These are phyloP conservation scores for Limanda limanda DNA, from an alignment of 2,113 vertebrate species.

Conservation along the genomic window DNA sequence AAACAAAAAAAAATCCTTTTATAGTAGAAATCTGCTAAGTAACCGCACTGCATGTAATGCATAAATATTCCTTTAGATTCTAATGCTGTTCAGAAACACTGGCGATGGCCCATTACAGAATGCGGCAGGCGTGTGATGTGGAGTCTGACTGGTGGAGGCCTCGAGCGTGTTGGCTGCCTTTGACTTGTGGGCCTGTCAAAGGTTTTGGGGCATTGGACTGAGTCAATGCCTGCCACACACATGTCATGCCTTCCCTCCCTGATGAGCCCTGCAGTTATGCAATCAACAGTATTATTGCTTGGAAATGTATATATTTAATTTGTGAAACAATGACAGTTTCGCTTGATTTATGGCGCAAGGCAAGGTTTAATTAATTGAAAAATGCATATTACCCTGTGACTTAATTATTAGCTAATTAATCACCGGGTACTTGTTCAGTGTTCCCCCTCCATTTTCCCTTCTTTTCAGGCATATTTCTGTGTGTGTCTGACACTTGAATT, in stretches of 20 bases:
- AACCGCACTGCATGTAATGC: conserved; percentile 17
- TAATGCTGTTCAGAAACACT: conserved; percentile 23
- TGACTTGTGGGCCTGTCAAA: conserved; percentile 64
- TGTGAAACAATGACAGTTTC: conserved; percentile 79
- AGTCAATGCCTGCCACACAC: conserved; percentile 75
- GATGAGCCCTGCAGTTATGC: conserved; percentile 76
- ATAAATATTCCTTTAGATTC: conserved; percentile 29
- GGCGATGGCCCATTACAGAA: conserved; percentile 25
- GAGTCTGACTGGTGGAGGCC: conserved; percentile 61
- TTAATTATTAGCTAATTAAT: conserved; percentile 85
- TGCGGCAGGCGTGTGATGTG: conserved; percentile 34
- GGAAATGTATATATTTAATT: conserved; percentile 82
- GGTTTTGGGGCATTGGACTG: conserved; percentile 74
- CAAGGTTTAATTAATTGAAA: conserved; percentile 84
- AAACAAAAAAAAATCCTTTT: conserved; percentile 11
- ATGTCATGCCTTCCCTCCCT: conserved; percentile 63
- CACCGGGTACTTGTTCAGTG: conserved; percentile 68
- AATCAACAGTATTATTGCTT: conserved; percentile 79
- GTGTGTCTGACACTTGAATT: conserved; percentile 75
- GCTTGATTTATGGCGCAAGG: conserved; percentile 81
- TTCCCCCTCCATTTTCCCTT: conserved; percentile 42
- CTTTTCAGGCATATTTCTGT: conserved; percentile 71
- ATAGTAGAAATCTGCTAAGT: conserved; percentile 26
- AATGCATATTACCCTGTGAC: conserved; percentile 80
- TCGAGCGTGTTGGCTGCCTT: conserved; percentile 53